A percentile compares a stretch with the other conserved stretches of the same genome.
Evolutionary conservation across 2,797 vertebrate genomes (phyloP).

Genomic region (Sebastes aleutianus): DNA sequence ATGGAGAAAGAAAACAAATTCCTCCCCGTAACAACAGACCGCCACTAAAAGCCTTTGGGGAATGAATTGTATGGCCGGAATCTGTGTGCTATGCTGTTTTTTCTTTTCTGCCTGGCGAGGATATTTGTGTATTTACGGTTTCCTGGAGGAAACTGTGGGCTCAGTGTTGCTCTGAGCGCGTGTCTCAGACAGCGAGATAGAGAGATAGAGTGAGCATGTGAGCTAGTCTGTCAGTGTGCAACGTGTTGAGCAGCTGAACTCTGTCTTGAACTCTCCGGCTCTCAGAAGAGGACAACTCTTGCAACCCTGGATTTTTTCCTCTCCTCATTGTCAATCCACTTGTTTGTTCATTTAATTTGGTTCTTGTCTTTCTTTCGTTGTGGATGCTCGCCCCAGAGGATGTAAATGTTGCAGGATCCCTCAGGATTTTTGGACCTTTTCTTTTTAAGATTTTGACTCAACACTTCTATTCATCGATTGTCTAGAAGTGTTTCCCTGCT

Average conservation of each 20-base stretch:
- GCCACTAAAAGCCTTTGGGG: conserved; percentile 16
- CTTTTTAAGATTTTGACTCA: not conserved
- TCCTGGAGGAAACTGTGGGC: conserved; percentile 89
- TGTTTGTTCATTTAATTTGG: not conserved
- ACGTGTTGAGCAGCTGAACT: conserved; percentile 64
- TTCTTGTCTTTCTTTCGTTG: not conserved
- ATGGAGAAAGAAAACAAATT: conserved; percentile 59
- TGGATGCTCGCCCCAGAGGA: conserved; percentile 28
- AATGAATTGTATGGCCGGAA: conserved; percentile 63
- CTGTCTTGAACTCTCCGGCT: conserved; percentile 14
- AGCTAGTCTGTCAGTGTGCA: conserved; percentile 52
- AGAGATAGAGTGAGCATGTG: conserved; percentile 44
- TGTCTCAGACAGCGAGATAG: conserved; percentile 60
- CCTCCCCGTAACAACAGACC: conserved; percentile 40
- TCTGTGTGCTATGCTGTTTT: conserved; percentile 53
- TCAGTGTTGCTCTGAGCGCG: conserved; percentile 68
- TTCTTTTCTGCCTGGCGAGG: conserved; percentile 52
- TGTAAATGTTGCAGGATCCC: conserved; percentile 13
- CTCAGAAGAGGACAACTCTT: not conserved
- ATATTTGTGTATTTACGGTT: conserved; percentile 81
- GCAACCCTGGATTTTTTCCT: not conserved
- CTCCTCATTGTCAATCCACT: not conserved
- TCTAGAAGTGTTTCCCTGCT: conserved; percentile 1
- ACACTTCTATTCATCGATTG: conserved; percentile 26
- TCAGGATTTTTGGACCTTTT: conserved; percentile 30